Base-by-base conservation (phyloP, 2,113 vertebrate species). In the Callaeas wilsoni region DNA sequence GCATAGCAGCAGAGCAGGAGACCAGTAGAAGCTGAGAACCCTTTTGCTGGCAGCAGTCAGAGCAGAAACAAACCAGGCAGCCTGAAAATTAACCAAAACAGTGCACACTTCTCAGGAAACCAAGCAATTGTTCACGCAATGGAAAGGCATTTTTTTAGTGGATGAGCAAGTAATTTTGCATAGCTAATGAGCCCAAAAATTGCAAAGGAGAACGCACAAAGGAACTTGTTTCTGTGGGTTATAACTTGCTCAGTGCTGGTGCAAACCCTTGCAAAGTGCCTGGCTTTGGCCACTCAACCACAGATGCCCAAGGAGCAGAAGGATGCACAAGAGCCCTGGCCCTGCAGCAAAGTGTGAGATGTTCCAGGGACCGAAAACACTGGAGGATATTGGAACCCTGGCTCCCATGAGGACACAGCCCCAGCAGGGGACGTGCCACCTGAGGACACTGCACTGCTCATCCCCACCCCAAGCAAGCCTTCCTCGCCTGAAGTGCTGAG, bases 51-150 rank as follows among this genome's bases (percentile, higher is more conserved):
- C 77, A 89, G 49, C 26, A 88, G 57, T 14, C 8, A 2, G 30
- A 39, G 57, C 57, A 93, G 50, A 87, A 92, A 47, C 19, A 74
- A 86, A 60, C 22, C 30, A 84, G 42, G 35, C 47, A 95, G 59
- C 50, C 62, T 79, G 65, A 87, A 92, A 87, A 91, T 60, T 26
- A 92, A 93, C 52, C 37, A 75, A 93, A 93, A 49, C 42, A 19
- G 52, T 0, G 10, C 60, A 71, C 42, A 8, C 32, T 70, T 84
- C 79, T 80, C 49, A 84, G 70, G 42, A 94, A 93, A 90, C 46
- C 27, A 33, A 78, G 73, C 10, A 71, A 64, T 75, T 87, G 75
- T 42, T 92, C 80, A 22, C 46, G 68, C 33, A 70, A 50, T 5
- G 16, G 41, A 70, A 87, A 88, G 46, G 41, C 26, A 15, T 69